Base-by-base conservation (phyloP, 2,888 invertebrate species). In the Cryptocheilus praepositus region DNA sequence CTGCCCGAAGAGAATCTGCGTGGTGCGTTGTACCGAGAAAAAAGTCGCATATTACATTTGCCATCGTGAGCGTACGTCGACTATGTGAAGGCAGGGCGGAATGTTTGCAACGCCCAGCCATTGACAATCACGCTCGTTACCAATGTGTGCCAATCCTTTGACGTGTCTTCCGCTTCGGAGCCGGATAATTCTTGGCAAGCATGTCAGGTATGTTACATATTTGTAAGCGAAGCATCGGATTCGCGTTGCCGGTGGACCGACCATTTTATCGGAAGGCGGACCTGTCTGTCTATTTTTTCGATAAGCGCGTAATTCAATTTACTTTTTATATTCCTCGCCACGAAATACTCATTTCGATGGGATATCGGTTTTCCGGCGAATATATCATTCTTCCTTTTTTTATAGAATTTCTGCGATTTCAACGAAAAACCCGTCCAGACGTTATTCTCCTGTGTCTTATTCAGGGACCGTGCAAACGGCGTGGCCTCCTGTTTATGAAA, bases 291-390 rank as follows among this genome's bases (percentile, higher is more conserved):
- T 51, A 2, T 18, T 62, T 65, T 53, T 22, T 73, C 70, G 73
- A 65, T 70, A 67, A 73, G 68, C 70, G 61, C 67, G 76, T 73
- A 76, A 77, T 78, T 78, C 73, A 76, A 78, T 73, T 69, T 69
- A 69, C 59, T 68, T 67, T 65, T 56, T 65, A 44, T 25, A 18
- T 52, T 28, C 61, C 8, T 53, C 62, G 71, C 64, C 66, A 56
- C 67, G 36, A 54, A 58, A 58, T 54, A 21, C 56, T 36, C 54
- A 22, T 57, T 44, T 57, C 45, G 62, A 63, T 58, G 56, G 43
- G 57, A 49, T 64, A 69, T 58, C 65, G 70, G 70, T 66, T 75
- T 66, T 61, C 64, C 55, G n/a, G 28, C 55, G 58, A 44, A 28
- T 18, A 13, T 49, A 2, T 19, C 28, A 16, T 36, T 7, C 7